Evolutionary conservation across 2,113 vertebrate genomes (phyloP).

Genomic region (Spermophilus dauricus): DNA sequence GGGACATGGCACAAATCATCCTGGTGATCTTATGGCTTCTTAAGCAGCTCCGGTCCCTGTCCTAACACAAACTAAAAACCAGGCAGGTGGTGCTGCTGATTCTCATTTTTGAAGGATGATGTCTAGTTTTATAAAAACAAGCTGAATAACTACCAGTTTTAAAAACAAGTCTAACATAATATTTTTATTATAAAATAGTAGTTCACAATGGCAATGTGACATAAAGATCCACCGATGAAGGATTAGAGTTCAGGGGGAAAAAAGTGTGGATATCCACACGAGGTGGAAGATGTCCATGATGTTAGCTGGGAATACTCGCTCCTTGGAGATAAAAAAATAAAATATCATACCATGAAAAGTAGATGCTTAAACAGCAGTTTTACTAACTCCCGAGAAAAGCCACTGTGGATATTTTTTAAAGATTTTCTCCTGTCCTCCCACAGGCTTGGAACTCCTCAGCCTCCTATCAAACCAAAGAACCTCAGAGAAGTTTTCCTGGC

Average conservation of each 20-base stretch:
- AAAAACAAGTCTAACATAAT: background rate
- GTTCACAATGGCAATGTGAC: background rate
- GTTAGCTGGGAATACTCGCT: background rate
- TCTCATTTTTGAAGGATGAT: background rate
- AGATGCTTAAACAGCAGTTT: background rate
- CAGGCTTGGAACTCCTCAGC: no score
- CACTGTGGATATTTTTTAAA: background rate
- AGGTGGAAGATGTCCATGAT: background rate
- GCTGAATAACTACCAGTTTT: background rate
- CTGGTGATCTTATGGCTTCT: background rate
- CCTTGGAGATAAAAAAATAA: background rate
- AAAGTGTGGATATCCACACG: background rate
- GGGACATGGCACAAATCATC: background rate
- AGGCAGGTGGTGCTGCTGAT: background rate
- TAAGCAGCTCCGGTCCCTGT: background rate
- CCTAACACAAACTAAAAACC: background rate
- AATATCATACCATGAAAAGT: background rate
- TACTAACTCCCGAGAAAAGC: background rate
- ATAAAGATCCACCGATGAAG: background rate
- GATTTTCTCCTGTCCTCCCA: background rate
- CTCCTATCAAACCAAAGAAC: background rate
- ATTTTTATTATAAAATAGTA: background rate
- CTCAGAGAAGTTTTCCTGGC: rapidly evolving
- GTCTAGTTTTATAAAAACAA: slow-evolving; percentile 13
- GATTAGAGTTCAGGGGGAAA: background rate